Conservation (phyloP, 1,140 invertebrate genomes). For the Armadillidium nasatum region DNA sequence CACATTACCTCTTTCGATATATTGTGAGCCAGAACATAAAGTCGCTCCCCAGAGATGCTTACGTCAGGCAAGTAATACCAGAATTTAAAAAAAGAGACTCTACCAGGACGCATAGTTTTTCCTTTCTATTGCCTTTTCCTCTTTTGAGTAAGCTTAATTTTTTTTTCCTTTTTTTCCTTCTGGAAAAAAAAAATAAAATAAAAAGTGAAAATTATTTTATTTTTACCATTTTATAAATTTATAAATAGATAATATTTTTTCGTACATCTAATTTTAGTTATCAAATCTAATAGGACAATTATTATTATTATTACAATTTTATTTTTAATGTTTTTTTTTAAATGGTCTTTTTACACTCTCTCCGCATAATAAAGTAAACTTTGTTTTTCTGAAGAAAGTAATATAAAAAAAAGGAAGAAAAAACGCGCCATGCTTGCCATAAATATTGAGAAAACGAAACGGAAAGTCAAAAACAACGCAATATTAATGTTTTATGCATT, state of each 20-base stretch:
- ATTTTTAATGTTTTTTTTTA: slow-evolving; percentile 2
- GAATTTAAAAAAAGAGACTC: slow-evolving; percentile 1
- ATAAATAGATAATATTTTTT: background rate
- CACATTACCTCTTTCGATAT: background rate
- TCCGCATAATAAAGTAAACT: too few relatives aligned
- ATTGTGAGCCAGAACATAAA: slow-evolving; percentile 4
- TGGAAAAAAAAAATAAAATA: background rate
- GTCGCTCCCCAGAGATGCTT: background rate
- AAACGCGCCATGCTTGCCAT: too few relatives aligned
- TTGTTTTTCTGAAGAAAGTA: too few relatives aligned
- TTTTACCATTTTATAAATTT: too few relatives aligned
- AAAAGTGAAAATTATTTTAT: too few relatives aligned
- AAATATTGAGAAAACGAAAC: too few relatives aligned
- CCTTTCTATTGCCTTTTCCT: background rate
- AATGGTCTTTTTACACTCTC: background rate
- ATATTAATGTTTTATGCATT: too few relatives aligned
- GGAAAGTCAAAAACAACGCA: too few relatives aligned
- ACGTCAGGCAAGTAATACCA: background rate
- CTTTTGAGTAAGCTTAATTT: background rate
- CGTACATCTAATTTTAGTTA: background rate
- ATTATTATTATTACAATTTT: background rate
- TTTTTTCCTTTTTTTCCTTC: background rate
- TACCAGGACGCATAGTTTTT: background rate
- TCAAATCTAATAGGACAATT: background rate
- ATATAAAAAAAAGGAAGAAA: too few relatives aligned